Conservation (phyloP, 2,888 invertebrate species). For the Salpingus planirostris region DNA sequence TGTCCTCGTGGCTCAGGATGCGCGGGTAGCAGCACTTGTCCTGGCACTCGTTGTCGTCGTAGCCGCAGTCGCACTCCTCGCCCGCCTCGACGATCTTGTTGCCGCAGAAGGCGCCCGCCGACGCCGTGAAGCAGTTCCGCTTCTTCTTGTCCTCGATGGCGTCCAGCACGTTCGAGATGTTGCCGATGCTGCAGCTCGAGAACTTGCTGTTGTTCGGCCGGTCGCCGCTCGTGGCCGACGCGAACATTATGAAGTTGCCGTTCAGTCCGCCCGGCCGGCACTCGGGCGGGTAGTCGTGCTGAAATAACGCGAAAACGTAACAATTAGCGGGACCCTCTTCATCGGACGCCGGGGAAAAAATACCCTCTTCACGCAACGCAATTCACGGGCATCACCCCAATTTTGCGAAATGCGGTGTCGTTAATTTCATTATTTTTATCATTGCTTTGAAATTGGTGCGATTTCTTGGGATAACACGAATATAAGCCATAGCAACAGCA, state of each 20-base stretch:
- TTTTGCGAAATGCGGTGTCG: too few species aligned
- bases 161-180: constrained; percentile 89
- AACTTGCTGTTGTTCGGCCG: constrained; percentile 97
- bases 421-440: too few species aligned
- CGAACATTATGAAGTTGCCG: constrained; percentile 99
- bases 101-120: constrained; percentile 94
- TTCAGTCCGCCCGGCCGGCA: constrained; percentile 83
- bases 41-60: constrained; percentile 79
- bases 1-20: constrained; percentile 60
- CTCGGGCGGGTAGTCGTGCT: constrained; percentile 92
- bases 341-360: too few species aligned
- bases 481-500: too few species aligned
- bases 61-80: constrained; percentile 97
- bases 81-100: constrained; percentile 97
- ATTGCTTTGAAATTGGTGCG: too few species aligned
- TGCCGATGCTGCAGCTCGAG: constrained; percentile 87
- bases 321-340: too few species aligned
- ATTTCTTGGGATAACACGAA: too few species aligned
- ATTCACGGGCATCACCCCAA: too few species aligned
- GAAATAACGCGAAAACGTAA: too few species aligned
- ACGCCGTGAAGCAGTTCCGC: constrained; percentile 87
- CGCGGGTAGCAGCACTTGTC: constrained; percentile 92
- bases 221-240: constrained; percentile 97
- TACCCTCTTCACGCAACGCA: too few species aligned
- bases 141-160: constrained; percentile 87